phyloP scores from a whole-genome alignment of 2,797 vertebrate genomes.

The Brachymystax lenok region DNA sequence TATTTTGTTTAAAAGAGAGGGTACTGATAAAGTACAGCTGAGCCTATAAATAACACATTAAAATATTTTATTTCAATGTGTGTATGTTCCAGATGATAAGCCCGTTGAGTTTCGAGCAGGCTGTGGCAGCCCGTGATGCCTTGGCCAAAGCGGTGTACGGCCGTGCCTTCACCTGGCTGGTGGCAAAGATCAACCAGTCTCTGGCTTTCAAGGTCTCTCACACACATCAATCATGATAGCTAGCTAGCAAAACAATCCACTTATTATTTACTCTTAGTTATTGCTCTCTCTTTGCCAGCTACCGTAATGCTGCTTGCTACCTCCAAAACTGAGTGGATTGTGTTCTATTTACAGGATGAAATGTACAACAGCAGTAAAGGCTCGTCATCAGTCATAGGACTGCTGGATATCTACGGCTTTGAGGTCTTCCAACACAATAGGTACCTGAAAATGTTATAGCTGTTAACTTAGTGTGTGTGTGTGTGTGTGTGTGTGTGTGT shows the following conservation, averaged over 20 bases:
- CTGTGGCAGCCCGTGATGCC: constrained; percentile 87
- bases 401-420: constrained; percentile 97
- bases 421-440: constrained; percentile 97
- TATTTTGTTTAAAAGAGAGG: background rate
- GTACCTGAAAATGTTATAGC: constrained; percentile 57
- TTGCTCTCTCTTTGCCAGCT: background rate
- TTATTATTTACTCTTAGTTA: background rate
- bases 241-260: background rate
- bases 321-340: background rate
- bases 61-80: background rate
- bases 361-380: constrained; percentile 81
- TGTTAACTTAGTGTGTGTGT: background rate
- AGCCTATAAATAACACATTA: background rate
- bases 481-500: too few relatives aligned
- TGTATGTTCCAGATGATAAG: constrained; percentile 83
- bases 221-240: background rate
- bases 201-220: constrained; percentile 83
- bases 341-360: constrained; percentile 75
- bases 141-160: constrained; percentile 92
- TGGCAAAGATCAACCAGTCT: constrained; percentile 92
- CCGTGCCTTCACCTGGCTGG: constrained; percentile 94
- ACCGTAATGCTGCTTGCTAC: background rate
- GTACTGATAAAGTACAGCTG: background rate
- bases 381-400: constrained; percentile 88
- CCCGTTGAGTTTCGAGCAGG: constrained; percentile 92